Conservation (phyloP, 1,140 invertebrate species). For the Copidosoma floridanum region DNA sequence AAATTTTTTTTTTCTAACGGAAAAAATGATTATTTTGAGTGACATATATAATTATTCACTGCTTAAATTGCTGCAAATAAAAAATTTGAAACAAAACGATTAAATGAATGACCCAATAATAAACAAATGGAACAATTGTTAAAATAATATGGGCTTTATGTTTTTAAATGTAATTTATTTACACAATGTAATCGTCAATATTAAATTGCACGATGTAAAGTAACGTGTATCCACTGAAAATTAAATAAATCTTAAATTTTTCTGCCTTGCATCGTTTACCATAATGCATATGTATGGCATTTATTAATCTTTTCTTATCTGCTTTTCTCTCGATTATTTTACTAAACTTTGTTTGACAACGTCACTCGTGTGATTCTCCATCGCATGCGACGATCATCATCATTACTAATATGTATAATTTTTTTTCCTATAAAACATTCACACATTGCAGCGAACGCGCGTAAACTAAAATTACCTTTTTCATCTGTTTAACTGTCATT, state of each 20-base stretch:
- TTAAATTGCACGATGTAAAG: constrained; percentile 25
- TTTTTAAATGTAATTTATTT: constrained; percentile 29
- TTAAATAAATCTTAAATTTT: constrained; percentile 15
- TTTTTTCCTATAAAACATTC: constrained; percentile 8
- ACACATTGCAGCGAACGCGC: constrained; percentile 4
- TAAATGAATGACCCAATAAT: too few relatives aligned
- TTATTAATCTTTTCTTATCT: constrained; percentile 18
- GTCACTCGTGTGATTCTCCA: neutral
- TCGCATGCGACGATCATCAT: neutral
- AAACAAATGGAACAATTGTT: neutral
- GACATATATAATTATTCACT: too few relatives aligned
- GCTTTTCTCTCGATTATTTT: neutral
- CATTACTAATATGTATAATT: neutral
- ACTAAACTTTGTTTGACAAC: constrained; percentile 4
- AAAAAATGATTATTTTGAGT: too few relatives aligned
- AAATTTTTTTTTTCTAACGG: too few relatives aligned
- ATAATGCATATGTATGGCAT: neutral
- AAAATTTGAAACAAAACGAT: too few relatives aligned
- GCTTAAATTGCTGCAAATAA: too few relatives aligned
- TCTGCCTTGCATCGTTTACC: constrained; percentile 9
- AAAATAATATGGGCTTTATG: too few relatives aligned
- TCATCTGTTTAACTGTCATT: too few relatives aligned
- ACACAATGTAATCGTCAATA: constrained; percentile 20
- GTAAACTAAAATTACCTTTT: neutral
- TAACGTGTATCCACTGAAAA: constrained; percentile 4